Conservation (phyloP, 2,888 invertebrate species). For the Brachyptera risi region DNA sequence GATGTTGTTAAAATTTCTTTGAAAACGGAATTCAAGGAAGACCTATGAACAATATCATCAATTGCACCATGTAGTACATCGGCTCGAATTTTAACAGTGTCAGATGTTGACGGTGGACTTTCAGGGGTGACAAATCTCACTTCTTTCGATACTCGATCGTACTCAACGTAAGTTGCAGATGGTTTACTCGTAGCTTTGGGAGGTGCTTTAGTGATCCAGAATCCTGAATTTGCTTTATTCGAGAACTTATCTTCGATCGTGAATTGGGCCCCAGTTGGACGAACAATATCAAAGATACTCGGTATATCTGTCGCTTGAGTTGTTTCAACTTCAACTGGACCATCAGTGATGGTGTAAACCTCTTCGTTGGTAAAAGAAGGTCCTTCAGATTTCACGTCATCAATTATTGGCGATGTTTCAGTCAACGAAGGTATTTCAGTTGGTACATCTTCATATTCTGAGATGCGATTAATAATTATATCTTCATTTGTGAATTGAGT, state of each 20-base stretch:
- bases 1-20: neutral
- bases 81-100: conserved; percentile 1
- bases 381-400: neutral
- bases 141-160: neutral
- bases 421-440: neutral
- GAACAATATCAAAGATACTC: neutral
- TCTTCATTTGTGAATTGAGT: neutral
- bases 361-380: neutral
- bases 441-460: too few relatives aligned
- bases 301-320: neutral
- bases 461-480: neutral
- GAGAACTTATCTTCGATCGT: conserved; percentile 2
- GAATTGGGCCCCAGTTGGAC: neutral
- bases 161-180: conserved; percentile 4
- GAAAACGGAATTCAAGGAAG: neutral
- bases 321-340: neutral
- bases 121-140: neutral
- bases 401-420: neutral
- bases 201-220: neutral
- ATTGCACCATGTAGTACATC: conserved; percentile 1
- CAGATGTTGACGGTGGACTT: neutral
- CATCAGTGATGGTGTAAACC: too few relatives aligned
- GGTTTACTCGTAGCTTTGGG: neutral
- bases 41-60: conserved; percentile 11
- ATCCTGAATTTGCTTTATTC: neutral